A percentile compares a stretch with the other conserved stretches of the same genome.
phyloP scores from a whole-genome alignment of 2,888 invertebrate species.

The Phanerotoma sp. region DNA sequence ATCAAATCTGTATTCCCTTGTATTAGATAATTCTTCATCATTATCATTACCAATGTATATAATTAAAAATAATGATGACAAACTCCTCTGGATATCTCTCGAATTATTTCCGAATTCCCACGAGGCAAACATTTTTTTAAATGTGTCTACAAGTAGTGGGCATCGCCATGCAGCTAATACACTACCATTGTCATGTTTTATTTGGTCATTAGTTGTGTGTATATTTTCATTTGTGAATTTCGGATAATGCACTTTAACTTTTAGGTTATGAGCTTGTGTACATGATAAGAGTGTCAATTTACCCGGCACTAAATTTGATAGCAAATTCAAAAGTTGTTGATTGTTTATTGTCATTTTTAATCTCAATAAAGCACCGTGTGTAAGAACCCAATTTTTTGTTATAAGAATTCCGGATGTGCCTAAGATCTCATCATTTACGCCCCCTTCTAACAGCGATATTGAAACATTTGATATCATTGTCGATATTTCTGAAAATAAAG shows the following conservation, averaged over 20 bases:
- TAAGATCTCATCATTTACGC: conserved; percentile 41
- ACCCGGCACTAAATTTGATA: conserved; percentile 30
- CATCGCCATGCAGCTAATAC: conserved; percentile 63
- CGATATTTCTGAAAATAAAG: no score
- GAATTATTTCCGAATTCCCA: conserved; percentile 60
- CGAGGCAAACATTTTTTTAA: conserved; percentile 59
- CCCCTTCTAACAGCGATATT: conserved; percentile 21
- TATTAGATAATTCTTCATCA: conserved; percentile 1
- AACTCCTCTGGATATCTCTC: conserved; percentile 57
- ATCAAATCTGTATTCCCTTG: conserved; percentile 11
- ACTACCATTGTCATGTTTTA: conserved; percentile 58
- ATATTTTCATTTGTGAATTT: background rate
- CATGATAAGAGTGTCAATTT: conserved; percentile 30
- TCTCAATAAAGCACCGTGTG: conserved; percentile 61
- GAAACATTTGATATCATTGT: conserved; percentile 24
- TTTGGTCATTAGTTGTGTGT: conserved; percentile 39
- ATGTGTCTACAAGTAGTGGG: conserved; percentile 59
- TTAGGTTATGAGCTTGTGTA: background rate
- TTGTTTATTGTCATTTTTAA: conserved; percentile 52
- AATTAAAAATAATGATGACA: conserved; percentile 61
- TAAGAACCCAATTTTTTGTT: conserved; percentile 61
- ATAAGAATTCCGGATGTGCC: conserved; percentile 62
- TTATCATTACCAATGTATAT: conserved; percentile 39
- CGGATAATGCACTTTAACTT: background rate
- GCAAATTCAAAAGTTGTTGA: conserved; percentile 20